Percentiles rank a stretch among this genome's conserved stretches.
These are phyloP conservation scores for Hyperoplus lanceolatus DNA, from an alignment of 2,797 vertebrate genomes.

Conservation along the genomic window DNA sequence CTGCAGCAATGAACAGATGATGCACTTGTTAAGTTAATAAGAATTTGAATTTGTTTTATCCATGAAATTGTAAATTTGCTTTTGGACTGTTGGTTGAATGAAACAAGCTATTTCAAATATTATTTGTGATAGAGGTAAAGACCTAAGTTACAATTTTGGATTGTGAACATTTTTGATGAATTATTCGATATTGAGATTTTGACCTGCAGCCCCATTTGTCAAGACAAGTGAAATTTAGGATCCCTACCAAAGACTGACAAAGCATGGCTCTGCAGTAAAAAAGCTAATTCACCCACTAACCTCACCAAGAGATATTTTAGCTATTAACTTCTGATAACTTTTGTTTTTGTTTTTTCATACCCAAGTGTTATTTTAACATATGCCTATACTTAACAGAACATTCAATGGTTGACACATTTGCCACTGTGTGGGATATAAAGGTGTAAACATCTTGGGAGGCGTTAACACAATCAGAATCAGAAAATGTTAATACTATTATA, in stretches of 20 bases:
- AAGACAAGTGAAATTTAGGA: background rate
- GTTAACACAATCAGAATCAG: no score
- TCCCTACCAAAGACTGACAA: background rate
- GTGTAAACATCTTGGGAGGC: background rate
- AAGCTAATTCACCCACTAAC: background rate
- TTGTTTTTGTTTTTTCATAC: no score
- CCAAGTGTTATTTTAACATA: no score
- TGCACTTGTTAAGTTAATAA: no score
- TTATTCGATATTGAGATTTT: background rate
- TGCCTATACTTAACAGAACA: no score
- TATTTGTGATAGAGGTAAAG: background rate
- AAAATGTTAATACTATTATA: no score
- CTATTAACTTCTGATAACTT: no score
- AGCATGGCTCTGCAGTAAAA: background rate
- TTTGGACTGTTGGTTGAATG: background rate
- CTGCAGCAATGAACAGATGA: background rate
- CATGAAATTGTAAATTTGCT: background rate
- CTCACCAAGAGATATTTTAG: no score
- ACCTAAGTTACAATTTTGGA: no score
- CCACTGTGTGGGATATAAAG: background rate
- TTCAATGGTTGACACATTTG: background rate
- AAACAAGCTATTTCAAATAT: background rate
- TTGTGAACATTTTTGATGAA: background rate
- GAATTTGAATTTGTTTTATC: background rate
- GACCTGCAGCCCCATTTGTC: background rate